These are phyloP conservation scores for Iguana delicatissima DNA, from an alignment of 2,797 vertebrate genomes.

Conservation along the genomic window DNA sequence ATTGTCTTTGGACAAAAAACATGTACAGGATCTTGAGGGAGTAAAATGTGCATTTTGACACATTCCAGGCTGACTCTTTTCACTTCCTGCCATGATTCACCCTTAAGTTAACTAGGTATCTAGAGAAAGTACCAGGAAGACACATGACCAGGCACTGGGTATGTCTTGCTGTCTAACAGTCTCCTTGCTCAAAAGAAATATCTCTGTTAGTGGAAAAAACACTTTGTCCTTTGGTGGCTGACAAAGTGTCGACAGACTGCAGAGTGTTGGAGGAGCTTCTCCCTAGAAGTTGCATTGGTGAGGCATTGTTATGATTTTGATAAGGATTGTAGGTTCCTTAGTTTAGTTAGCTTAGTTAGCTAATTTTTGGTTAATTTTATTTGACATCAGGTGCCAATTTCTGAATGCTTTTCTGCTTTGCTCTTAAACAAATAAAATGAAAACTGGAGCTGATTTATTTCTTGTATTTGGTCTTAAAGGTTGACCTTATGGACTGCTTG, in stretches of 20 bases:
- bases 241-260: no score
- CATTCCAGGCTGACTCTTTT: neutral
- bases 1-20: neutral
- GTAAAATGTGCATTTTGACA: neutral
- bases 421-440: neutral
- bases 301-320: neutral
- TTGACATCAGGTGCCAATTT: neutral
- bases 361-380: neutral
- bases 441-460: no score
- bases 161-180: neutral
- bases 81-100: neutral
- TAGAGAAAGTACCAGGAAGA: no score
- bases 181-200: neutral
- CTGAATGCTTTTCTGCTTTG: neutral
- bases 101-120: no score
- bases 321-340: neutral
- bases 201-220: neutral
- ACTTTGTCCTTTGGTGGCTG: neutral
- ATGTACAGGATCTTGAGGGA: neutral
- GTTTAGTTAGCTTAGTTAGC: neutral
- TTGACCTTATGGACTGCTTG: no score
- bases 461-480: no score
- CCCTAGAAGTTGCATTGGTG: neutral
- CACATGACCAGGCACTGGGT: neutral
- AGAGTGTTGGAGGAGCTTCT: no score